Conservation (phyloP, 2,888 invertebrate species). For the Chymomyza fuscimana region DNA sequence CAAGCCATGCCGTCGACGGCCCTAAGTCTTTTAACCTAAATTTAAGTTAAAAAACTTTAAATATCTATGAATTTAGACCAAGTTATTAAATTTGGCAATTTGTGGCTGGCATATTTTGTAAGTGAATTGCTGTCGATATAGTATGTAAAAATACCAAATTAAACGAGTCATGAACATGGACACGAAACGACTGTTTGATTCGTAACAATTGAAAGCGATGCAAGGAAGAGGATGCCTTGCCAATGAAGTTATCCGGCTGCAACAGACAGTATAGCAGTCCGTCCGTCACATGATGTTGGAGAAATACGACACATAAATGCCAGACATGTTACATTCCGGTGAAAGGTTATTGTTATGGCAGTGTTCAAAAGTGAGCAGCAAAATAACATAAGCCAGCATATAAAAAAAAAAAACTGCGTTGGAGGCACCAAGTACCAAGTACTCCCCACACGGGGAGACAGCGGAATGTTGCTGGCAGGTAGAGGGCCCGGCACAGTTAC, state of each 20-base stretch:
- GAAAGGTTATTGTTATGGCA: slow-evolving; percentile 71
- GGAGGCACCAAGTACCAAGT: slow-evolving; percentile 10
- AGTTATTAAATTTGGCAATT: slow-evolving; percentile 49
- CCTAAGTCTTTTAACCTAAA: too few species aligned
- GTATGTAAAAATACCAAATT: neutral
- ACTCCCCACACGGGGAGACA: neutral
- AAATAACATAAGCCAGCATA: slow-evolving; percentile 36
- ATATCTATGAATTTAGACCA: neutral
- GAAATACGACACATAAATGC: slow-evolving; percentile 59
- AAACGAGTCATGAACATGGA: neutral
- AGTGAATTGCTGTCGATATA: neutral
- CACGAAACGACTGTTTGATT: neutral
- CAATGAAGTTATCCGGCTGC: neutral
- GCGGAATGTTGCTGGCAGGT: neutral
- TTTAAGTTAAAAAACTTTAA: neutral
- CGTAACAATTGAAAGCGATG: neutral
- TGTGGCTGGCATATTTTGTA: slow-evolving; percentile 25
- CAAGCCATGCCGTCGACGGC: too few species aligned
- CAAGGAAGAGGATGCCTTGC: neutral
- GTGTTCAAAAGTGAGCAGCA: slow-evolving; percentile 48
- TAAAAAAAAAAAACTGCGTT: slow-evolving; percentile 46
- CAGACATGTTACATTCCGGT: slow-evolving; percentile 69
- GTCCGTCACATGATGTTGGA: slow-evolving; percentile 15
- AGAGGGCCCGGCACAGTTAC: slow-evolving; percentile 3
- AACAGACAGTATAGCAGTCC: neutral